A percentile compares a stretch with the other conserved stretches of the same genome.
These are phyloP conservation scores for Eurystomus glaucurus DNA, from an alignment of 2,797 vertebrate genomes.

Conservation along the genomic window DNA sequence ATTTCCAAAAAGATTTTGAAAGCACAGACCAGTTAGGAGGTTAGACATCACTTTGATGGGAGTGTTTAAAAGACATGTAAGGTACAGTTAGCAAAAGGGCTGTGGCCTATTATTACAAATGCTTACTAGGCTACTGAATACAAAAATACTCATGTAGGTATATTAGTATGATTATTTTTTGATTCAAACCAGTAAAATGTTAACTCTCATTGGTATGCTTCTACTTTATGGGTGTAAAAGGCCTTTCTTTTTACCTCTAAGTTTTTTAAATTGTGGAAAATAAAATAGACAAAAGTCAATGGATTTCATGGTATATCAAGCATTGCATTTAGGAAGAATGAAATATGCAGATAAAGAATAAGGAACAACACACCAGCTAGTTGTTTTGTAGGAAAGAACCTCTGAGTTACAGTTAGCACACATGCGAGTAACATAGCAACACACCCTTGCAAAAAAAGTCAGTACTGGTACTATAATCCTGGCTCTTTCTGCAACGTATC, in stretches of 20 bases:
- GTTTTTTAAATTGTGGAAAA: too few relatives aligned
- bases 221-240: not conserved
- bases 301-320: too few relatives aligned
- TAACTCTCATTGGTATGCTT: not conserved
- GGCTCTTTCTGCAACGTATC: not conserved
- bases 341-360: too few relatives aligned
- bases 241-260: not conserved
- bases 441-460: too few relatives aligned
- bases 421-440: too few relatives aligned
- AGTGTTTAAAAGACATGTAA: not conserved
- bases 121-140: not conserved
- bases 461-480: too few relatives aligned
- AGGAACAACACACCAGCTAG: too few relatives aligned
- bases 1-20: too few relatives aligned
- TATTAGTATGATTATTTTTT: not conserved
- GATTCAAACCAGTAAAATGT: not conserved
- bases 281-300: too few relatives aligned
- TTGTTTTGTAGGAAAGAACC: too few relatives aligned
- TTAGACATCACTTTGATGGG: not conserved
- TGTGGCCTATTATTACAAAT: not conserved
- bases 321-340: too few relatives aligned
- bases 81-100: not conserved
- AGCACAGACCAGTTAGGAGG: not conserved
- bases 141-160: not conserved
- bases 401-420: too few relatives aligned